A percentile compares a stretch with the other conserved stretches of the same genome.
These are phyloP conservation scores for Dugesia japonica DNA, from an alignment of 2,888 invertebrate genomes.

Conservation along the genomic window DNA sequence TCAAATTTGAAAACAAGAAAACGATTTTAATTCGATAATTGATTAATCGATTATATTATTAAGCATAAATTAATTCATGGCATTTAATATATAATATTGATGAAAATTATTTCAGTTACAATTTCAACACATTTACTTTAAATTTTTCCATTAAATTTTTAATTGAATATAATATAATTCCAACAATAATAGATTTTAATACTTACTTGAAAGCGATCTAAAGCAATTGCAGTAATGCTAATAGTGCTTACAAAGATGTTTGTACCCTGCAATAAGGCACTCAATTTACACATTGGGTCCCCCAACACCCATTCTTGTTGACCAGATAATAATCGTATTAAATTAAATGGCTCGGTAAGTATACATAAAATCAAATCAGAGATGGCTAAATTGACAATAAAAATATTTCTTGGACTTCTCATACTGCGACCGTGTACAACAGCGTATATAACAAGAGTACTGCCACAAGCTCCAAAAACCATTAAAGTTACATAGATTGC, in stretches of 20 bases:
- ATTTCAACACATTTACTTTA: no score
- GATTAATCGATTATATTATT: no score
- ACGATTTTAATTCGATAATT: no score
- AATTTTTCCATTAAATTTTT: no score
- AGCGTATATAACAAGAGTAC: slow-evolving; percentile 63
- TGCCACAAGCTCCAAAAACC: slow-evolving; percentile 66
- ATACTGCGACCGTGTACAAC: slow-evolving; percentile 74
- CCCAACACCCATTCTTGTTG: slow-evolving; percentile 65
- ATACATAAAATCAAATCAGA: slow-evolving; percentile 68
- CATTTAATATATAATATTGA: no score
- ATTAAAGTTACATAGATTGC: slow-evolving; percentile 51
- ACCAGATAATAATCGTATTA: slow-evolving; percentile 67
- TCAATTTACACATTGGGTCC: slow-evolving; percentile 66
- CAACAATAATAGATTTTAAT: no score
- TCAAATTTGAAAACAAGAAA: no score
- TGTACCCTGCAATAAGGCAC: slow-evolving; percentile 69
- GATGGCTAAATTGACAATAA: slow-evolving; percentile 70
- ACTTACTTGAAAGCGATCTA: slow-evolving; percentile 41
- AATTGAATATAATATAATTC: no score
- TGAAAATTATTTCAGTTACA: no score
- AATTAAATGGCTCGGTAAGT: slow-evolving; percentile 72
- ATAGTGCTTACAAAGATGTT: slow-evolving; percentile 82
- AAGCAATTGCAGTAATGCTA: slow-evolving; percentile 69
- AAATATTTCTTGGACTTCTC: slow-evolving; percentile 78
- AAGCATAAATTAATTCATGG: no score